phyloP scores from a whole-genome alignment of 2,797 vertebrate species.

The Acipenser ruthenus region DNA sequence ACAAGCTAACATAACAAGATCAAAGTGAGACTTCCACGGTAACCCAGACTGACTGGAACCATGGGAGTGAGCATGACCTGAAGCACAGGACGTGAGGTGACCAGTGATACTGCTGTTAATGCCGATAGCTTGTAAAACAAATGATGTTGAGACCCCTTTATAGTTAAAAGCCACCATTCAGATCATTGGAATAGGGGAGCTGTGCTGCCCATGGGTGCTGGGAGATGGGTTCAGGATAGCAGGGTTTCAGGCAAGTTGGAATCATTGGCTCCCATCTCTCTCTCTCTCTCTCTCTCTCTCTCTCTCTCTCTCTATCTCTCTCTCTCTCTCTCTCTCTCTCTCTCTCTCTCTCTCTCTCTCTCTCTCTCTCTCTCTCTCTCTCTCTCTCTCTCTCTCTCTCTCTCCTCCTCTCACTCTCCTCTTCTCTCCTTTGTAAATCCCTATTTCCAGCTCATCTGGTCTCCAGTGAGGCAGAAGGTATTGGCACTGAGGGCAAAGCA shows the following conservation, averaged over 20 bases:
- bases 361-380: too few relatives aligned
- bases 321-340: too few relatives aligned
- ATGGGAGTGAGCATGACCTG: not conserved
- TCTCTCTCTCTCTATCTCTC: not conserved
- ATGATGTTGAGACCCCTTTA: too few relatives aligned
- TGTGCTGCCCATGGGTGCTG: not conserved
- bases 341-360: too few relatives aligned
- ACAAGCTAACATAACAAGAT: too few relatives aligned
- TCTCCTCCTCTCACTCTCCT: too few relatives aligned
- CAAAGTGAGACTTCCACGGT: not conserved
- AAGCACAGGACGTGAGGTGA: not conserved
- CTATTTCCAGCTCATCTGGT: not conserved
- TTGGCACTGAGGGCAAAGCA: not conserved
- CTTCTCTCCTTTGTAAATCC: not conserved
- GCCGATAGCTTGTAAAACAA: too few relatives aligned
- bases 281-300: too few relatives aligned
- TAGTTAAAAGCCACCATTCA: too few relatives aligned
- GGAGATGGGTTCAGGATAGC: not conserved
- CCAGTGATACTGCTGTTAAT: too few relatives aligned
- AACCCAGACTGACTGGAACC: not conserved
- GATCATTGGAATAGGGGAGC: not conserved
- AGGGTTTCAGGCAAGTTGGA: too few relatives aligned
- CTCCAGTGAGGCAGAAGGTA: not conserved
- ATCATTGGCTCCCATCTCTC: too few relatives aligned
- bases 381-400: not conserved